These are phyloP conservation scores for Nothoprocta perdicaria DNA, from an alignment of 2,113 vertebrate species.

Conservation along the genomic window DNA sequence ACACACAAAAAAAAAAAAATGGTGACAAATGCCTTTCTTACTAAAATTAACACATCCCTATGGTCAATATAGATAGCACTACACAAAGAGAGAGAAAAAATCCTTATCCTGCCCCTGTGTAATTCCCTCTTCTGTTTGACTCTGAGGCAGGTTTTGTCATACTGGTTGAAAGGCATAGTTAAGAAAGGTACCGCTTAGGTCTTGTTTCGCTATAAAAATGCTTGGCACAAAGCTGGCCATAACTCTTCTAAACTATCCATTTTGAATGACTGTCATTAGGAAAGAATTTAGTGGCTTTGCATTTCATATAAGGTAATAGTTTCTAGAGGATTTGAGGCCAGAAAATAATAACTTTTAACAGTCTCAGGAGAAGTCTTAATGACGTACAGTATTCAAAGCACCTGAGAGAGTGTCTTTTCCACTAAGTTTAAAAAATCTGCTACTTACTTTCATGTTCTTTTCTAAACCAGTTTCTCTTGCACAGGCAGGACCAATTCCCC, in stretches of 20 bases:
- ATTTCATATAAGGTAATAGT: conserved; percentile 73
- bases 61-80: background rate
- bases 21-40: background rate
- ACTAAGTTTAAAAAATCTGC: background rate
- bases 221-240: conserved; percentile 48
- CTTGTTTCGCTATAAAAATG: conserved; percentile 65
- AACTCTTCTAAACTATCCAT: conserved; percentile 68
- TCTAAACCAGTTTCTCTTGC: background rate
- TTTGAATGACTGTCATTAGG: conserved; percentile 77
- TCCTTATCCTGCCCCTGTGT: background rate
- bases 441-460: background rate
- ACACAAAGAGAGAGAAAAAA: background rate
- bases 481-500: background rate
- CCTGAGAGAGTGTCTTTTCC: conserved; percentile 43
- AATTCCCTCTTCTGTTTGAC: background rate
- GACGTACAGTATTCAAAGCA: conserved; percentile 18
- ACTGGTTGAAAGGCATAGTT: conserved; percentile 9
- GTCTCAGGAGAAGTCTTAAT: conserved; percentile 66
- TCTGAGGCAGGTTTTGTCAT: background rate
- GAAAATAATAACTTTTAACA: conserved; percentile 67
- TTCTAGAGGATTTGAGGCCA: conserved; percentile 72
- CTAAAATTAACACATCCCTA: background rate
- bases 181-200: conserved; percentile 44
- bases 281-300: conserved; percentile 78
- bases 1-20: background rate